Percentiles rank a stretch among this genome's conserved stretches.
phyloP scores from a whole-genome alignment of 2,113 vertebrate genomes.

The Hemichromis elongatus region DNA sequence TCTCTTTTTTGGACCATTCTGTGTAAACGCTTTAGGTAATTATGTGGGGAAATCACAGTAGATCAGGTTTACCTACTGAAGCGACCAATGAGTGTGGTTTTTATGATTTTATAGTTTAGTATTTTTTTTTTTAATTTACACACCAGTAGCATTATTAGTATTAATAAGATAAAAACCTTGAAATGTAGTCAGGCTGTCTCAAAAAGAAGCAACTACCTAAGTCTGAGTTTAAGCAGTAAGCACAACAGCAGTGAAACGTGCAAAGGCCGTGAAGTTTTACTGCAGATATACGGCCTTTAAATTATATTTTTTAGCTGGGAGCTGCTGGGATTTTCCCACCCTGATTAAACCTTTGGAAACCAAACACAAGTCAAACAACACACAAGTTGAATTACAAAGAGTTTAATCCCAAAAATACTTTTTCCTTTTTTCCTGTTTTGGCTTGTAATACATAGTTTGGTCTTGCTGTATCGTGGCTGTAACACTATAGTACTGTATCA shows the following conservation, averaged over 20 bases:
- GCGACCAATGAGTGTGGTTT: not conserved
- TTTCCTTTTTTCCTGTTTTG: conserved; percentile 12
- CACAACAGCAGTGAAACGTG: not conserved
- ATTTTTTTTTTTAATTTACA: not conserved
- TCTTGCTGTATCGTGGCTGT: conserved; percentile 48
- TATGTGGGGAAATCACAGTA: not conserved
- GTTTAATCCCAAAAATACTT: conserved; percentile 58
- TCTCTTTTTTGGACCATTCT: not conserved
- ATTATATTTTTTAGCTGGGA: not conserved
- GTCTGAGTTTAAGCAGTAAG: not conserved
- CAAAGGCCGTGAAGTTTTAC: not conserved
- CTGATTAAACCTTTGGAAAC: not conserved
- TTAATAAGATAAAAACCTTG: not conserved
- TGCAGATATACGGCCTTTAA: not conserved
- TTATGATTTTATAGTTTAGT: not conserved
- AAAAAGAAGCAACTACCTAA: not conserved
- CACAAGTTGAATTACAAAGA: conserved; percentile 28
- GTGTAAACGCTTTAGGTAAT: not conserved
- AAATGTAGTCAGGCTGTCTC: not conserved
- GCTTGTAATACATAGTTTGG: conserved; percentile 41
- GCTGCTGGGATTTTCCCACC: not conserved
- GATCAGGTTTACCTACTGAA: not conserved
- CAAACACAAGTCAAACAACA: not conserved
- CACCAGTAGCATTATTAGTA: not conserved
- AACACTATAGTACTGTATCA: not conserved